These are phyloP conservation scores for Odontocerum albicorne DNA, from an alignment of 2,888 invertebrate genomes.

Conservation along the genomic window DNA sequence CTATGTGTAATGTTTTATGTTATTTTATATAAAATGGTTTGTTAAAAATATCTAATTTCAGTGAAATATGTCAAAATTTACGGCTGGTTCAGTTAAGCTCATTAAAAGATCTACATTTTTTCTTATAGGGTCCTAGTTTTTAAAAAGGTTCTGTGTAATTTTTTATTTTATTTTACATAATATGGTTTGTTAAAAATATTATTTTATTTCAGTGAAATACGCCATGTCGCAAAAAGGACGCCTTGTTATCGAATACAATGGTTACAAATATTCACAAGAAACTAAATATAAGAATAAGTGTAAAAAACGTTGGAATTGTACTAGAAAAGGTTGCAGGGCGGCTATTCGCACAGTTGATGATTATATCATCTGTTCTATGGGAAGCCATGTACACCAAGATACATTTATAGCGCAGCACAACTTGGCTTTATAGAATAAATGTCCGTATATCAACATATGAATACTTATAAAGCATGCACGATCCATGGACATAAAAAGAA, in stretches of 20 bases:
- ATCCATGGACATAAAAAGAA: no score
- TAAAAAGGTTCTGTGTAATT: not conserved
- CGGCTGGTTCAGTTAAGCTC: no score
- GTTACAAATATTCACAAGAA: conserved; percentile 9
- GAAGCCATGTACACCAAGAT: not conserved
- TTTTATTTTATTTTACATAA: not conserved
- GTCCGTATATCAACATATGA: no score
- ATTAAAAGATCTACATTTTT: no score
- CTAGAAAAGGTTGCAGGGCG: conserved; percentile 18
- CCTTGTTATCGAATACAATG: conserved; percentile 11
- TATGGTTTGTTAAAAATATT: not conserved
- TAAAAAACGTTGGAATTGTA: conserved; percentile 20
- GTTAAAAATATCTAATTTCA: no score
- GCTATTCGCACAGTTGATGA: conserved; percentile 15
- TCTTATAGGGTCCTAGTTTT: no score
- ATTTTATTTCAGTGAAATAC: conserved; percentile 16
- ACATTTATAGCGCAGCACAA: no score
- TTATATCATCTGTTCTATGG: conserved; percentile 12
- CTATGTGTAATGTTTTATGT: no score
- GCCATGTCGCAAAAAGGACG: conserved; percentile 16
- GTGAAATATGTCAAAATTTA: no score
- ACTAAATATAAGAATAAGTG: conserved; percentile 1
- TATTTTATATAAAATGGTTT: no score
- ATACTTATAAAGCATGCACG: no score
- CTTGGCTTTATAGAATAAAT: no score